Conservation (phyloP, 2,888 invertebrate genomes). For the Ochropleura plecta region DNA sequence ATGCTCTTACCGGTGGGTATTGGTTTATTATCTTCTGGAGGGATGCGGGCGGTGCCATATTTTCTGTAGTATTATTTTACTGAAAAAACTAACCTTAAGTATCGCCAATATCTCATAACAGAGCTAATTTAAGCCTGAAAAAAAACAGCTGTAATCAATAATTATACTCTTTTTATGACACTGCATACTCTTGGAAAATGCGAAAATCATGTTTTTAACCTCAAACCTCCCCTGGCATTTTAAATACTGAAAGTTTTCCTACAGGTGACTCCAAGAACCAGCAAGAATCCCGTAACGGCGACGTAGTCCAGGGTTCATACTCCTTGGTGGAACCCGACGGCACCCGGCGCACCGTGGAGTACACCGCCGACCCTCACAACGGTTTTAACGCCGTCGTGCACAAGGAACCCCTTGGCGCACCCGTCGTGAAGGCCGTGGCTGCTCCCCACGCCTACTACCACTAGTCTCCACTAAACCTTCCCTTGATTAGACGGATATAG, state of each 20-base stretch:
- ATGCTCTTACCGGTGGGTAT: conserved; percentile 91
- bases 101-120: not conserved
- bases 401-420: conserved; percentile 89
- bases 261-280: conserved; percentile 88
- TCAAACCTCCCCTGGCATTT: not conserved
- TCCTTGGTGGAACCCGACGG: conserved; percentile 92
- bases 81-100: not conserved
- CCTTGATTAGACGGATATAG: conserved; percentile 64
- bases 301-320: conserved; percentile 92
- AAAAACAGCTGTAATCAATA: not conserved
- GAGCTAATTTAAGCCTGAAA: not conserved
- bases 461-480: conserved; percentile 70
- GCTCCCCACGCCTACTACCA: conserved; percentile 79
- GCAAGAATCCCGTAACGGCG: conserved; percentile 90
- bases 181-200: not conserved
- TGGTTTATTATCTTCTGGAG: not conserved
- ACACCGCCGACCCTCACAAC: conserved; percentile 92
- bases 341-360: conserved; percentile 91
- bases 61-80: not conserved
- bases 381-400: conserved; percentile 93
- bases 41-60: not conserved
- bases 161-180: not conserved
- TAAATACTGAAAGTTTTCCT: not conserved
- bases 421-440: conserved; percentile 84
- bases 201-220: not conserved